A percentile compares a stretch with the other conserved stretches of the same genome.
These are phyloP conservation scores for Formicarius rufipectus DNA, from an alignment of 2,113 vertebrate genomes.

Conservation along the genomic window DNA sequence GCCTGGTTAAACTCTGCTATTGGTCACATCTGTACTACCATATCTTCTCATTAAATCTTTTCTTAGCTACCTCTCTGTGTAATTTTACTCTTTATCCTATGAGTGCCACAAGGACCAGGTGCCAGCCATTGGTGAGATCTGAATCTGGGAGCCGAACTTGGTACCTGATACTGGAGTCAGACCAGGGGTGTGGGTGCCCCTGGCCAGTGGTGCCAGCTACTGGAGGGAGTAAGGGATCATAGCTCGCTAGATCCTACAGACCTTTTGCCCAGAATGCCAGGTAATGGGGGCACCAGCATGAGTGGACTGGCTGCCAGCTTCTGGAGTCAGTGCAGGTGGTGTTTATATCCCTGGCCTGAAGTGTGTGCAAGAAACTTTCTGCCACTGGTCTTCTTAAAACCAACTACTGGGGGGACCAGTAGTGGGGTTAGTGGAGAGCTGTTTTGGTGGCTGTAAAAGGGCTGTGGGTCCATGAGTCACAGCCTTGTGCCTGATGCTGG, in stretches of 20 bases:
- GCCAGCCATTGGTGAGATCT: background rate
- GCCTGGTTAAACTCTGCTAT: too few species aligned
- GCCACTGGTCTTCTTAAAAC: background rate
- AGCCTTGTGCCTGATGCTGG: background rate
- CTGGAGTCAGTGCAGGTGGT: background rate
- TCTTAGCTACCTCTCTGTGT: background rate
- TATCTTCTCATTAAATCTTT: background rate
- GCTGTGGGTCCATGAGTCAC: rapidly evolving
- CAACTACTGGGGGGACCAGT: background rate
- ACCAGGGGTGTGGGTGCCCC: background rate
- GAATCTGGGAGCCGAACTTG: background rate
- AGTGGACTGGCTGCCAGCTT: background rate
- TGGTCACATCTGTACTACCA: background rate
- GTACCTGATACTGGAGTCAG: background rate
- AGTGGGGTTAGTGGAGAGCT: background rate
- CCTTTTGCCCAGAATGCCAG: background rate
- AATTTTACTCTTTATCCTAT: background rate
- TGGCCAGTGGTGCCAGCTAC: background rate
- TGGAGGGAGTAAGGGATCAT: background rate
- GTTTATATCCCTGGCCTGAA: background rate
- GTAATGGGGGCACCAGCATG: background rate
- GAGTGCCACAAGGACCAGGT: background rate
- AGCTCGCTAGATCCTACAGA: background rate
- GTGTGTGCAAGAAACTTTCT: background rate
- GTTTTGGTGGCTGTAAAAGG: rapidly evolving